phyloP scores from a whole-genome alignment of 2,888 invertebrate genomes.

The Dryobota labecula region DNA sequence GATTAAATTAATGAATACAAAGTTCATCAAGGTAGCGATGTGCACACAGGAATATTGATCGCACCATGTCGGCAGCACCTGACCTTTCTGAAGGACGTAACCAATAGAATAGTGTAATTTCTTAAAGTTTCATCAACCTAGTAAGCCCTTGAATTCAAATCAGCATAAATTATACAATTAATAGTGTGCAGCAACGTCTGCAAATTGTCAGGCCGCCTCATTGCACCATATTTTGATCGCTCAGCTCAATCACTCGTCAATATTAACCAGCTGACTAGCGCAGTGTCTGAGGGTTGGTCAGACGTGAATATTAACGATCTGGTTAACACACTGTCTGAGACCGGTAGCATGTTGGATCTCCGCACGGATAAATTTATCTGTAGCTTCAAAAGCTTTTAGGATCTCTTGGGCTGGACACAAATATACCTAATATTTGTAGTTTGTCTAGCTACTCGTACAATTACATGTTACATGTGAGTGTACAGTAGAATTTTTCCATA shows the following conservation, averaged over 20 bases:
- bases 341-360: background rate
- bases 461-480: too few species aligned
- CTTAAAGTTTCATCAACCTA: background rate
- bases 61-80: background rate
- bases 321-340: conserved; percentile 10
- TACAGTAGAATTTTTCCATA: background rate
- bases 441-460: background rate
- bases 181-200: background rate
- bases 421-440: background rate
- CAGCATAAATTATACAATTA: background rate
- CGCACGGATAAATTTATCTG: background rate
- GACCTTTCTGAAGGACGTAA: background rate
- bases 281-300: conserved; percentile 20
- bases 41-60: background rate
- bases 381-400: background rate
- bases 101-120: too few species aligned
- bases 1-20: background rate
- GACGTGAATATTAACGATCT: conserved; percentile 25
- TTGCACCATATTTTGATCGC: conserved; percentile 27
- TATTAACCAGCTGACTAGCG: conserved; percentile 13
- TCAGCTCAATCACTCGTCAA: conserved; percentile 13
- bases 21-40: background rate
- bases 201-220: background rate
- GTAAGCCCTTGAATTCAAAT: background rate
- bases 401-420: too few species aligned